Conservation (phyloP, 2,888 invertebrate species). For the Schrankia costaestrigalis region DNA sequence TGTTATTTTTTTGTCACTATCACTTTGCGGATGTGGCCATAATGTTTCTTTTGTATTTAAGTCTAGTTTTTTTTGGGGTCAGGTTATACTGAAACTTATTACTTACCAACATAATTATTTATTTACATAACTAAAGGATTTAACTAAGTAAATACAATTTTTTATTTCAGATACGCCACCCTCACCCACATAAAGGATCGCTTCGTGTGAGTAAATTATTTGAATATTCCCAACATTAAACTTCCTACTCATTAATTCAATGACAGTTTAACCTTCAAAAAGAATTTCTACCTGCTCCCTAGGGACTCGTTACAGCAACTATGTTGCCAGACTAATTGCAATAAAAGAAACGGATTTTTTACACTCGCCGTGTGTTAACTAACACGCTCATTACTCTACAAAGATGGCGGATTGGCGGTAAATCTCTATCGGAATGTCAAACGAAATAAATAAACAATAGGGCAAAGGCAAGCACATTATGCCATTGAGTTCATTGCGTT, state of each 20-base stretch:
- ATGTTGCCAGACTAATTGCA: constrained; percentile 22
- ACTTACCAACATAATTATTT: too few relatives aligned
- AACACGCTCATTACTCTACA: constrained; percentile 13
- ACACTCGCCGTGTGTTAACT: constrained; percentile 16
- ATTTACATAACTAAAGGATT: too few relatives aligned
- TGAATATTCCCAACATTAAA: too few relatives aligned
- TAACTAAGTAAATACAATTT: too few relatives aligned
- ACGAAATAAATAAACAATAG: constrained; percentile 27
- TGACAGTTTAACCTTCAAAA: constrained; percentile 9
- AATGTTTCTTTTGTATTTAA: too few relatives aligned
- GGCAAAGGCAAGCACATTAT: constrained; percentile 21
- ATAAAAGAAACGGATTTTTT: constrained; percentile 18
- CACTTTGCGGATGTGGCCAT: too few relatives aligned
- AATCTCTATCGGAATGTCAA: constrained; percentile 15
- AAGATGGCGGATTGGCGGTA: constrained; percentile 13
- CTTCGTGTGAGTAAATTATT: too few relatives aligned
- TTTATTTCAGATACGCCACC: too few relatives aligned
- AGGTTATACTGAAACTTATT: too few relatives aligned
- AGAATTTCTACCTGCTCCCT: constrained; percentile 15
- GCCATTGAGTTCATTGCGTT: constrained; percentile 34
- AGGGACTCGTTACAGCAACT: constrained; percentile 18
- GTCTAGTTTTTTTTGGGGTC: too few relatives aligned
- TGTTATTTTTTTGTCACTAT: too few relatives aligned
- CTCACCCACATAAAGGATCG: too few relatives aligned
- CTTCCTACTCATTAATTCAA: constrained; percentile 13